A percentile compares a stretch with the other conserved stretches of the same genome.
Evolutionary conservation across 2,888 invertebrate genomes (phyloP).

Genomic region (Drosophila conformis): DNA sequence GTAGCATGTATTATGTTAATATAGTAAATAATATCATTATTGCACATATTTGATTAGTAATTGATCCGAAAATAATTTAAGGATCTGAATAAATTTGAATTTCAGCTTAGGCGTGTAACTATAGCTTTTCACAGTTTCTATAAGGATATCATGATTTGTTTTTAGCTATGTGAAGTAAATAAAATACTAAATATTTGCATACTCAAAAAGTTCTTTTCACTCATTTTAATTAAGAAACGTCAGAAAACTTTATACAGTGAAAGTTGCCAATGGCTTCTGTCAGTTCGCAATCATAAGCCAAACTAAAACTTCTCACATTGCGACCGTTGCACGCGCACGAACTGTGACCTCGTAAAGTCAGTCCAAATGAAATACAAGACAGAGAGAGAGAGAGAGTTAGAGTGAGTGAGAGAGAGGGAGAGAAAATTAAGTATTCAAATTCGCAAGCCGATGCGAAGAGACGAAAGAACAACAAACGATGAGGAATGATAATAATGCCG

Average conservation of each 20-base stretch:
- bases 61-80: not conserved
- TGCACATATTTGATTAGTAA: not conserved
- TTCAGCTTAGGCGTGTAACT: not conserved
- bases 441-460: conserved; percentile 62
- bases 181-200: not conserved
- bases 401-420: not conserved
- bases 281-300: conserved; percentile 1
- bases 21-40: not conserved
- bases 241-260: conserved; percentile 2
- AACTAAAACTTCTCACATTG: conserved; percentile 50
- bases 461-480: conserved; percentile 45
- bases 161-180: not conserved
- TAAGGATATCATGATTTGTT: not conserved
- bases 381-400: not conserved
- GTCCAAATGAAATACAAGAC: conserved; percentile 15
- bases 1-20: not conserved
- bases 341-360: conserved; percentile 61
- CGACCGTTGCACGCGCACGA: conserved; percentile 62
- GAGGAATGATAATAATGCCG: conserved; percentile 69
- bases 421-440: conserved; percentile 72
- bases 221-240: conserved; percentile 17
- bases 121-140: not conserved
- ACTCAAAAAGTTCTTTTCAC: not conserved
- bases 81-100: not conserved
- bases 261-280: conserved; percentile 36